Conservation (phyloP, 1,140 invertebrate species). For the Euschistus heros region DNA sequence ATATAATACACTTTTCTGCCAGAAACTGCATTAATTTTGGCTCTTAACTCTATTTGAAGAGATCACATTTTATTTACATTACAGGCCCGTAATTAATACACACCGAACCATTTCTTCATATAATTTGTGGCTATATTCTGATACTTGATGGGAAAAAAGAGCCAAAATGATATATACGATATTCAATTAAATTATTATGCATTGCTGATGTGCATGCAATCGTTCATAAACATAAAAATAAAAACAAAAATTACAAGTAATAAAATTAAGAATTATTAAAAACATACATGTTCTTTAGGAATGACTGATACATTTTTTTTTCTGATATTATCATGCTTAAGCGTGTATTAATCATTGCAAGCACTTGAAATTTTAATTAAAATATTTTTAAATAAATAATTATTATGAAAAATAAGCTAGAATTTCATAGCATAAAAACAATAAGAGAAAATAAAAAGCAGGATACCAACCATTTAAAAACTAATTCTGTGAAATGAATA, state of each 20-base stretch:
- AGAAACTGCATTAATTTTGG: constrained; percentile 13
- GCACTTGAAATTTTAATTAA: background rate
- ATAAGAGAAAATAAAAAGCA: constrained; percentile 4
- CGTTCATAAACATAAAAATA: too few species aligned
- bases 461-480: constrained; percentile 8
- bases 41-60: background rate
- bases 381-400: too few species aligned
- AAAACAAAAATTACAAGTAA: too few species aligned
- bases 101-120: too few species aligned
- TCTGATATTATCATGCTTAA: constrained; percentile 5
- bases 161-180: background rate
- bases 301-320: too few species aligned
- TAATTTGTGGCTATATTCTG: too few species aligned
- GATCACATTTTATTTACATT: too few species aligned
- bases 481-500: constrained; percentile 1
- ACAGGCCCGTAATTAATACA: too few species aligned
- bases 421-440: constrained; percentile 5
- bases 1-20: background rate
- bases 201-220: constrained; percentile 6
- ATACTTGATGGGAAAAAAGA: background rate
- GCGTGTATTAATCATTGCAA: constrained; percentile 4
- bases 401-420: constrained; percentile 3
- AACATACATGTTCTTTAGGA: too few species aligned
- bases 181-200: background rate
- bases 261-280: too few species aligned